These are phyloP conservation scores for Lepeophtheirus nordmannii DNA, from an alignment of 2,888 invertebrate genomes.

Conservation along the genomic window DNA sequence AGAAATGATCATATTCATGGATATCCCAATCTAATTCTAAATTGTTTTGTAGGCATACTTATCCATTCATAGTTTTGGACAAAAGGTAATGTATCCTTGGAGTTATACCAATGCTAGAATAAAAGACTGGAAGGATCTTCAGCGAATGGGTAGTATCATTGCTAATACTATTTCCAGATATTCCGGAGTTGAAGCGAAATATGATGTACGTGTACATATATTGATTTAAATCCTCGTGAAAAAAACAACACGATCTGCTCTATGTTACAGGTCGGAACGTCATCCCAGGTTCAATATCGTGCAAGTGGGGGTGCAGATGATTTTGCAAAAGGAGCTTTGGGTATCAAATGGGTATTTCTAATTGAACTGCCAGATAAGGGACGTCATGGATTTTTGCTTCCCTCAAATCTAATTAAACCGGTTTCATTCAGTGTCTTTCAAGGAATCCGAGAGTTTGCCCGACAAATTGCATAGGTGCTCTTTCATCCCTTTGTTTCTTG, in stretches of 20 bases:
- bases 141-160: neutral
- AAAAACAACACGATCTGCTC: neutral
- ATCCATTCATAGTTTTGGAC: slow-evolving; percentile 8
- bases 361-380: slow-evolving; percentile 18
- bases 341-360: slow-evolving; percentile 14
- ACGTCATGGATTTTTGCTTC: slow-evolving; percentile 12
- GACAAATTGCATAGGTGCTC: neutral
- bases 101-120: slow-evolving; percentile 2
- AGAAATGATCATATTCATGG: neutral
- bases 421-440: neutral
- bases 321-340: neutral
- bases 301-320: slow-evolving; percentile 18
- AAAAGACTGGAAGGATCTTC: slow-evolving; percentile 1
- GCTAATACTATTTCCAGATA: neutral
- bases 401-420: slow-evolving; percentile 5
- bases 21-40: neutral
- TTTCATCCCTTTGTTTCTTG: too few species aligned
- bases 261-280: slow-evolving; percentile 9
- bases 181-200: neutral
- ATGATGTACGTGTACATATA: neutral
- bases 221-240: neutral
- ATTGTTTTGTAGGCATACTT: neutral
- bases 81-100: slow-evolving; percentile 15
- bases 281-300: slow-evolving; percentile 6
- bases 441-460: neutral